Evolutionary conservation across 1,140 invertebrate species (phyloP), one percentile per base, ranked within the genome.

Genomic region (Microvelia longipes): DNA sequence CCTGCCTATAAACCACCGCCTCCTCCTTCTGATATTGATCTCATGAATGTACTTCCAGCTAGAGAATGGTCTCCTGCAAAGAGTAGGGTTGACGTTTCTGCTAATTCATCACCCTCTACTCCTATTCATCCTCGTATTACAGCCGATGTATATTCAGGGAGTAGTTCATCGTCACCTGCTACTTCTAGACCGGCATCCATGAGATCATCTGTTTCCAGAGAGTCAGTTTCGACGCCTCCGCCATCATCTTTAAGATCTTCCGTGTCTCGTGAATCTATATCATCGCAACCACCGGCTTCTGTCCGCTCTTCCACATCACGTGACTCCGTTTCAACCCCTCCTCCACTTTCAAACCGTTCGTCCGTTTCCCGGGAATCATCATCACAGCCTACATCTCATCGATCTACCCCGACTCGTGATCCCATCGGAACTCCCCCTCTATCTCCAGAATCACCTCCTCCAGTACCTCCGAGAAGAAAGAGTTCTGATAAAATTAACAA

Each of bases 401-500:
- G 70, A 65, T 77, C 80, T 26, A 69, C 79, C 24, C 78, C 77
- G 67, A 76, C 79, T 1, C 70, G 71, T 29, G 26, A 69, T 64
- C 24, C 62, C 25, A 2, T 26, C 11, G 2, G 5, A 26, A 24
- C 28, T 11, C 2, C 61, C 15, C 15, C 30, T 50, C 65, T 50
- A 13, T 26, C 70, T 1, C 14, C 71, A 5, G 69, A 68, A n/a
- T 73, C 71, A 62, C 68, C 82, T 19, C 84, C 85, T 1, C 82
- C 83, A 13, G 84, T 85, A 1, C 84, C 85, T 27, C 85, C 84
- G 1, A 76, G 84, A 62, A 78, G 83, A 30, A 81, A 81, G 72
- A 83, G 82, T 72, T 80, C 80, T 71, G 82, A 83, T 70, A 82
- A 82, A 73, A 69, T 65, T 26, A 24, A 29, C 28, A 68, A 50